Conservation (phyloP, 30 jellyfish, hydroid and myxozoan species). For the Euphysa ruthae region DNA sequence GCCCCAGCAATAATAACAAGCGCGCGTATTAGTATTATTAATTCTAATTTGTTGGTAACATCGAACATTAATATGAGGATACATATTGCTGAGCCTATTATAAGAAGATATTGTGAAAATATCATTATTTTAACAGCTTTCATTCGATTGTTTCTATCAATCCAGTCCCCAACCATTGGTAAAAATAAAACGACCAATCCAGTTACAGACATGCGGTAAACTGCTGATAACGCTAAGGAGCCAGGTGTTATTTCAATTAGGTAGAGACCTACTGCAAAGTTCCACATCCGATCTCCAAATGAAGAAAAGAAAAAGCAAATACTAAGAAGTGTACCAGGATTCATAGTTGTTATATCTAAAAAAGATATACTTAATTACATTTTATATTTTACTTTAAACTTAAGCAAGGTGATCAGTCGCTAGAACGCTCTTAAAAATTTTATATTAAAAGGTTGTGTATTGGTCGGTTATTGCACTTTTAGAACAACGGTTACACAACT, state of each 20-base stretch:
- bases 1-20: conserved; percentile 70
- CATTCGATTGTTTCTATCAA: conserved; percentile 56
- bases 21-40: conserved; percentile 44
- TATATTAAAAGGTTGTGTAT: too few species aligned
- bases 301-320: conserved; percentile 72
- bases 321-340: conserved; percentile 40
- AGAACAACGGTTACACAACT: too few species aligned
- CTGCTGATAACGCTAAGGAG: conserved; percentile 79
- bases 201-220: conserved; percentile 67
- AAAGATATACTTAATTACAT: too few species aligned
- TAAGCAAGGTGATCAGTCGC: too few species aligned
- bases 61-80: conserved; percentile 36
- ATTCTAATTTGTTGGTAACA: conserved; percentile 31
- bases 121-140: conserved; percentile 60
- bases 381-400: too few species aligned
- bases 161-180: conserved; percentile 87
- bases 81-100: conserved; percentile 57
- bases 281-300: conserved; percentile 99
- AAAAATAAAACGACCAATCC: conserved; percentile 57
- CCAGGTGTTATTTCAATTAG: conserved; percentile 89
- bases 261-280: conserved; percentile 86
- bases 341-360: too few species aligned
- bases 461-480: too few species aligned
- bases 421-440: too few species aligned
- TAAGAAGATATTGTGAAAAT: conserved; percentile 52